Conservation (phyloP, 2,888 invertebrate genomes). For the Zele albiditarsus region DNA sequence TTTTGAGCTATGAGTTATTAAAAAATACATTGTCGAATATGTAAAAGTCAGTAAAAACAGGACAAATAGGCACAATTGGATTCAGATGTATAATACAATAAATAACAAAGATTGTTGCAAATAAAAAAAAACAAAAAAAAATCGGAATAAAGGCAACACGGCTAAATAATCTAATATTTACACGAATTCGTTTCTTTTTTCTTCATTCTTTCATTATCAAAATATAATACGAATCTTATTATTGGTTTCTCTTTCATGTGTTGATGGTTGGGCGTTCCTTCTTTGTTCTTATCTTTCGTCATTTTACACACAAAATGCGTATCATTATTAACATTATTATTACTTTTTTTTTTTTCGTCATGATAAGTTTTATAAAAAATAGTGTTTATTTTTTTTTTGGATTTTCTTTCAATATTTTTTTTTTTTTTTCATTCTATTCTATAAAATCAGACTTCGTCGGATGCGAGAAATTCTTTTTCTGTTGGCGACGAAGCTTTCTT, state of each 20-base stretch:
- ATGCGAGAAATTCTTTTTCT: slow-evolving; percentile 66
- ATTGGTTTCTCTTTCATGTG: slow-evolving; percentile 26
- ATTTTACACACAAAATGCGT: slow-evolving; percentile 54
- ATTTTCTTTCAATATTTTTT: not conserved
- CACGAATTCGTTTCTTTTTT: slow-evolving; percentile 61
- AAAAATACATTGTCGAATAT: slow-evolving; percentile 48
- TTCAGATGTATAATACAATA: slow-evolving; percentile 66
- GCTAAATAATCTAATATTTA: slow-evolving; percentile 71
- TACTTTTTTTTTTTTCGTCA: slow-evolving; percentile 50
- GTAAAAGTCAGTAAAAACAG: slow-evolving; percentile 33
- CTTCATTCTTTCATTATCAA: slow-evolving; percentile 60
- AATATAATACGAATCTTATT: slow-evolving; percentile 69
- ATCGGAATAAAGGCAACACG: slow-evolving; percentile 66
- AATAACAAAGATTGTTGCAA: slow-evolving; percentile 68
- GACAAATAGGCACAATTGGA: slow-evolving; percentile 57
- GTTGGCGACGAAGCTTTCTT: slow-evolving; percentile 64
- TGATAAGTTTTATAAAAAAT: slow-evolving; percentile 41
- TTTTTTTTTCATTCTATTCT: slow-evolving; percentile 39
- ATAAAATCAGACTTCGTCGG: slow-evolving; percentile 69
- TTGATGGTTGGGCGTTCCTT: slow-evolving; percentile 54
- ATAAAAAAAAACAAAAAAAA: slow-evolving; percentile 32
- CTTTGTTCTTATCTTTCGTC: slow-evolving; percentile 46
- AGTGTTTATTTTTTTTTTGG: slow-evolving; percentile 44
- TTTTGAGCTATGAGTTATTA: slow-evolving; percentile 55
- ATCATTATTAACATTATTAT: slow-evolving; percentile 41